A percentile compares a stretch with the other conserved stretches of the same genome.
Conservation (phyloP, 1,140 invertebrate species). For the Ceratosolen fusciceps region DNA sequence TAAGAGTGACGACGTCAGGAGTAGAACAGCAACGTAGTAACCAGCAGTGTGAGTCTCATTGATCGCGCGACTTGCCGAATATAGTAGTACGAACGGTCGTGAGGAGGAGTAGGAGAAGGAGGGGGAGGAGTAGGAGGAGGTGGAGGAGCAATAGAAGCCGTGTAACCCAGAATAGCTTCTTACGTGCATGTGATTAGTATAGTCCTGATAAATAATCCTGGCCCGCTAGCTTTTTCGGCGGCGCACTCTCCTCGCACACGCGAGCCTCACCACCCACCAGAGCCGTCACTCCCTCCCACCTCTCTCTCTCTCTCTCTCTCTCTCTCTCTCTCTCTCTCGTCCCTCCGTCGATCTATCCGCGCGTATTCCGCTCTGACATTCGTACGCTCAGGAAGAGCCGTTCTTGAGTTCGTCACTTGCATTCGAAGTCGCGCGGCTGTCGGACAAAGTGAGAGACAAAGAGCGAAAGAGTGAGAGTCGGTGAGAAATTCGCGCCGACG, state of each 20-base stretch:
- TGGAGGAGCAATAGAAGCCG: no score
- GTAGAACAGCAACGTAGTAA: no score
- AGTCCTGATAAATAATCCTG: conserved; percentile 8
- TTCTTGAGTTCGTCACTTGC: neutral
- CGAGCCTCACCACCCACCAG: neutral
- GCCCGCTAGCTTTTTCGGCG: neutral
- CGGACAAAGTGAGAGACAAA: neutral
- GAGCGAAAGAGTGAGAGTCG: conserved; percentile 13
- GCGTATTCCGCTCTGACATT: neutral
- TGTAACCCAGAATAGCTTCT: neutral
- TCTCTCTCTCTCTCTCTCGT: neutral
- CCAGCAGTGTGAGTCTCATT: neutral
- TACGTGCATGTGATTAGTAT: neutral
- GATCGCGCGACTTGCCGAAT: conserved; percentile 2
- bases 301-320: conserved; percentile 7
- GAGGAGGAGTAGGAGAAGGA: no score
- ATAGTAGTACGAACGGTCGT: no score
- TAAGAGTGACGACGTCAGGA: neutral
- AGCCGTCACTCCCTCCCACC: neutral
- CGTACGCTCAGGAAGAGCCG: neutral
- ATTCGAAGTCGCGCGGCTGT: conserved; percentile 11
- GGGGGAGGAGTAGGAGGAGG: no score
- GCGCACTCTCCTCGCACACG: neutral
- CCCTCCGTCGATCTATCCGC: no score
- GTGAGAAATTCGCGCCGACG: neutral